Conservation (phyloP, 1,140 invertebrate species). For the Oedothorax gibbosus region DNA sequence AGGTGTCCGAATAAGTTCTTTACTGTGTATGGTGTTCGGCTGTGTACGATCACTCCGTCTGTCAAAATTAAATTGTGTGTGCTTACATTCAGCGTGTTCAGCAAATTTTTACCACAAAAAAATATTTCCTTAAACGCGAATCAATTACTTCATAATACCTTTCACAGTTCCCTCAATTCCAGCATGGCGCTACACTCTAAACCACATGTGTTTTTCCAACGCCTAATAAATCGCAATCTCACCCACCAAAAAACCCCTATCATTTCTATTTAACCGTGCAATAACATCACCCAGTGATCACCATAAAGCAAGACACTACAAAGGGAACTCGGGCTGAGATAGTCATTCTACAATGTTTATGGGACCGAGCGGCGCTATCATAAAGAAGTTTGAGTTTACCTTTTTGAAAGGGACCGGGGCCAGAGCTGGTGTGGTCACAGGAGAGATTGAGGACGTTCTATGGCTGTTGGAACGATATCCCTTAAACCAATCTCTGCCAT, state of each 20-base stretch:
- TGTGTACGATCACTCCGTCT: too few relatives aligned
- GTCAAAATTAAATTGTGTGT: too few relatives aligned
- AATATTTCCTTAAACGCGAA: too few relatives aligned
- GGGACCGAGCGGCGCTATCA: slow-evolving; percentile 47
- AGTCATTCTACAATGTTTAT: slow-evolving; percentile 57
- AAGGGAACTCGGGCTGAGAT: slow-evolving; percentile 49
- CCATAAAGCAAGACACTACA: slow-evolving; percentile 47
- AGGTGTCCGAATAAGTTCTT: too few relatives aligned
- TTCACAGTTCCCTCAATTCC: too few relatives aligned
- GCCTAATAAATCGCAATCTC: too few relatives aligned
- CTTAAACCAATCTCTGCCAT: slow-evolving; percentile 56
- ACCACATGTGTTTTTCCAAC: too few relatives aligned
- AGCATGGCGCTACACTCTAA: too few relatives aligned
- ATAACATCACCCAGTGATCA: slow-evolving; percentile 7
- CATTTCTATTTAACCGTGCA: slow-evolving; percentile 27
- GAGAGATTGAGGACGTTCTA: slow-evolving; percentile 61
- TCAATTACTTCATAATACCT: too few relatives aligned
- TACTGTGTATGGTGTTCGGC: too few relatives aligned
- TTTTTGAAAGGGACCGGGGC: slow-evolving; percentile 52
- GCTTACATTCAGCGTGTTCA: too few relatives aligned
- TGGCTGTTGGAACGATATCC: slow-evolving; percentile 60
- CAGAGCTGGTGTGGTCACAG: slow-evolving; percentile 51
- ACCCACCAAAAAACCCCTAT: background rate
- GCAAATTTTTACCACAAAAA: too few relatives aligned
- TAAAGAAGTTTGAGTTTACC: slow-evolving; percentile 60